phyloP scores from a whole-genome alignment of 2,113 vertebrate species.

The Paramisgurnus dabryanus region DNA sequence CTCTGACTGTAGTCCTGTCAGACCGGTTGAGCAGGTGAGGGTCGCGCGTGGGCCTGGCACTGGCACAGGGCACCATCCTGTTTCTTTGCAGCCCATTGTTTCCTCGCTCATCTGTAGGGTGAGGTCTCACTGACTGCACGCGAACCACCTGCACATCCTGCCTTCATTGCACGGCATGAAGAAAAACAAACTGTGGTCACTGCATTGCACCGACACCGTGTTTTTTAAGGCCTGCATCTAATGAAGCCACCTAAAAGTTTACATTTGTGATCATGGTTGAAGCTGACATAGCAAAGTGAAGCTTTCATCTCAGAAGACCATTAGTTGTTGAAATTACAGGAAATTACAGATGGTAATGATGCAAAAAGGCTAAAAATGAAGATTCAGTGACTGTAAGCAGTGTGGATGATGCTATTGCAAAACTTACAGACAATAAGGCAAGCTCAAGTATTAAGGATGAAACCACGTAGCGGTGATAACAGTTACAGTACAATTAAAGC shows the following conservation, averaged over 20 bases:
- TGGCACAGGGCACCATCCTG: slow-evolving; percentile 50
- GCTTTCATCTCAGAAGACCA: too few relatives aligned
- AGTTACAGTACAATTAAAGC: background rate
- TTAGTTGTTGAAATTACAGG: too few relatives aligned
- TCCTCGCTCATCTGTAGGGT: slow-evolving; percentile 51
- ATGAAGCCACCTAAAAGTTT: background rate
- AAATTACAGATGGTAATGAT: too few relatives aligned
- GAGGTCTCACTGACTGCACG: slow-evolving; percentile 50
- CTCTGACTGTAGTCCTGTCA: slow-evolving; percentile 39
- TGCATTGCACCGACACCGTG: slow-evolving; percentile 7
- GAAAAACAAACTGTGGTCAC: slow-evolving; percentile 35
- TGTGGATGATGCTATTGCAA: too few relatives aligned
- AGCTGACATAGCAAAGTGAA: background rate
- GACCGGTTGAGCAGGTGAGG: slow-evolving; percentile 32
- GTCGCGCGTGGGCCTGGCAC: slow-evolving; percentile 36
- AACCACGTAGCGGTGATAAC: background rate
- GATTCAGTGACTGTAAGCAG: too few relatives aligned
- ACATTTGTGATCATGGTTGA: background rate
- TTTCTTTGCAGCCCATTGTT: slow-evolving; percentile 49
- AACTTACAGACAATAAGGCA: background rate
- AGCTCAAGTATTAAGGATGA: background rate
- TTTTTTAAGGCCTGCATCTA: background rate
- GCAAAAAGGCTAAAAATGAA: too few relatives aligned
- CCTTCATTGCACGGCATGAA: slow-evolving; percentile 37
- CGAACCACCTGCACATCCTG: slow-evolving; percentile 55